Evolutionary conservation across 2,797 vertebrate species (phyloP), one percentile per base, ranked within the genome.

Genomic region (Crocidura indochinensis): DNA sequence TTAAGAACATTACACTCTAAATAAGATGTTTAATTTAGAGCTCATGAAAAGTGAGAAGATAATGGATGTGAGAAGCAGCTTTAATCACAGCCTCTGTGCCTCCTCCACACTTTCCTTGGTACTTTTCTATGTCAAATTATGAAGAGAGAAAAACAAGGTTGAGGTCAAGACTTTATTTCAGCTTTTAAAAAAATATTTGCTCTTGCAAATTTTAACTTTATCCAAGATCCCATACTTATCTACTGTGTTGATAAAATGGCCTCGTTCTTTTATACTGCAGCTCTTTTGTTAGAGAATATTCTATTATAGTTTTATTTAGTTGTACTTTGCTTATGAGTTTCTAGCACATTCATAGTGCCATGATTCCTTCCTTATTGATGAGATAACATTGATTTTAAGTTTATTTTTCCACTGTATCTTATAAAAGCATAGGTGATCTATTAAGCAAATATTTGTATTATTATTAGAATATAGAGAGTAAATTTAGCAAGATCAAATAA

Each of bases 21-120:
- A 97, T 96, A 97, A 95, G 84, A 93, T 92, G 86, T 94, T 94
- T 95, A 95, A 96, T 95, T 96, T 91, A 94, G 93, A 95, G 81
- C 74, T 94, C 90, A 19, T 82, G 87, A 77, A 93, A 95, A 93
- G 75, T 71, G 89, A 96, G 89, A 96, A 68, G 85, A 96, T 90
- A 96, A 96, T 96, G 87, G 79, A 84, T 91, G 79, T 44, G 49
- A 85, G 84, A 53, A 92, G 31, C 73, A 89, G 51, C 93, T 92
- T 96, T 96, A 96, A 94, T 91, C 89, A 94, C 56, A 94, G 75
- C 68, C 85, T 94, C 82, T 65, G 49, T 71, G 72, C 72, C 84
- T 93, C 84, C 72, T 72, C 78, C 64, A 67, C 60, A 87, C 75
- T 68, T 79, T 51, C 75, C n/a, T 94, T 84, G 76, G 56, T 81